Base-by-base conservation (phyloP, 2,797 vertebrate genomes). In the Cuculus canorus region DNA sequence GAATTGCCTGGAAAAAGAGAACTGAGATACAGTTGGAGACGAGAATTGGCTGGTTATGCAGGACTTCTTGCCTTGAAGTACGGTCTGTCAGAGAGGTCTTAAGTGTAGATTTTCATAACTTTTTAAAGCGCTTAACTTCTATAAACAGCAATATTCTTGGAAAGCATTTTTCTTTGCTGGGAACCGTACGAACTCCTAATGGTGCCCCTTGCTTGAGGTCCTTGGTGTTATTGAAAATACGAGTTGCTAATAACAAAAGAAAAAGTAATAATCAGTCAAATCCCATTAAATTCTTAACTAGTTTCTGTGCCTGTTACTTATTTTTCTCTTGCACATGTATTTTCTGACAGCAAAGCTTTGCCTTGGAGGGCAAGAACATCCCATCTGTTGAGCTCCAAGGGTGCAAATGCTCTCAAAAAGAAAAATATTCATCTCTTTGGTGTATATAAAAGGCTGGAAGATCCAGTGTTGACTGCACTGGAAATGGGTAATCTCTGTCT, bases 351-450 rank as follows among this genome's bases (percentile, higher is more conserved):
- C 83, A 85, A 24, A 71, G 53, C 30, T 94, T 87, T 95, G 83
- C 90, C 91, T 95, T 88, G 88, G 86, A 93, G 91, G 93, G 92
- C 61, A 82, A 87, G 75, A 93, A 88, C 35, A 45, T 65, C 60
- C 94, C 83, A 94, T 95, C 90, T 96, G 92, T 90, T 90, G 68
- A 90, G 75, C 52, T 93, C 75, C 41, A 71, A 82, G 83, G 52
- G 60, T 84, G 47, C 66, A 96, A 96, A 82, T 30, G 68, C 28
- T 64, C 60, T 73, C 61, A 35, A 82, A 93, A 90, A 90, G 16
- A 52, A 75, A 86, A 90, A 86, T 87, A 94, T 76, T 92, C 9
- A 2, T 86, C 66, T 92, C 73, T 82, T 53, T 87, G 75, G 39
- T 86, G 50, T 47, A 28, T 18, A 73, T 0, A 7, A 93, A 88